Percentiles rank a stretch among this genome's conserved stretches.
These are phyloP conservation scores for Holothuria leucospilota DNA, from an alignment of 53 echinoderm and acorn worm species.

Conservation along the genomic window DNA sequence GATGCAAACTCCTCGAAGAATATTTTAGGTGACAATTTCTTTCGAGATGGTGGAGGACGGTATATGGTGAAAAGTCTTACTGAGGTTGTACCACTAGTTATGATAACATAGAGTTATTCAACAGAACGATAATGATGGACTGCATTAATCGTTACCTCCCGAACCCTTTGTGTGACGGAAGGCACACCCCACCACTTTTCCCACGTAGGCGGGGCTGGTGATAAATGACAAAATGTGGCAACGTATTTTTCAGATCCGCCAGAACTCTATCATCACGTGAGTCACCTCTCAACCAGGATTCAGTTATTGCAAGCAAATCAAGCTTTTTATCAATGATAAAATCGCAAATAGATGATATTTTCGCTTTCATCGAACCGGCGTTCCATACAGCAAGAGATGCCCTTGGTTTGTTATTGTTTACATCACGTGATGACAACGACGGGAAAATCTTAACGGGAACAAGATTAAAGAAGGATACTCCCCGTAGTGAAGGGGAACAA, in stretches of 20 bases:
- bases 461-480: too few species aligned
- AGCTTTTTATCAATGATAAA: too few species aligned
- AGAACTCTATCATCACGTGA: constrained; percentile 36
- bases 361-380: constrained; percentile 27
- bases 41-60: too few species aligned
- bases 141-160: neutral
- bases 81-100: constrained; percentile 11
- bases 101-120: constrained; percentile 34
- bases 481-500: too few species aligned
- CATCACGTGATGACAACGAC: neutral
- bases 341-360: constrained; percentile 37
- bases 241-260: constrained; percentile 30
- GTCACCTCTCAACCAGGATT: too few species aligned
- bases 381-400: too few species aligned
- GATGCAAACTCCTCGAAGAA: constrained; percentile 19
- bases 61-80: constrained; percentile 13
- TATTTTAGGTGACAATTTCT: too few species aligned
- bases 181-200: constrained; percentile 40
- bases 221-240: constrained; percentile 30
- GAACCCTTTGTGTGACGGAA: constrained; percentile 35
- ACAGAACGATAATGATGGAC: constrained; percentile 16
- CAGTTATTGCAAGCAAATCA: too few species aligned
- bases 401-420: too few species aligned
- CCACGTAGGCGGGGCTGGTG: too few species aligned
- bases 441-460: neutral